phyloP scores from a whole-genome alignment of 2,888 invertebrate genomes.

The Dynastes hyllus region DNA sequence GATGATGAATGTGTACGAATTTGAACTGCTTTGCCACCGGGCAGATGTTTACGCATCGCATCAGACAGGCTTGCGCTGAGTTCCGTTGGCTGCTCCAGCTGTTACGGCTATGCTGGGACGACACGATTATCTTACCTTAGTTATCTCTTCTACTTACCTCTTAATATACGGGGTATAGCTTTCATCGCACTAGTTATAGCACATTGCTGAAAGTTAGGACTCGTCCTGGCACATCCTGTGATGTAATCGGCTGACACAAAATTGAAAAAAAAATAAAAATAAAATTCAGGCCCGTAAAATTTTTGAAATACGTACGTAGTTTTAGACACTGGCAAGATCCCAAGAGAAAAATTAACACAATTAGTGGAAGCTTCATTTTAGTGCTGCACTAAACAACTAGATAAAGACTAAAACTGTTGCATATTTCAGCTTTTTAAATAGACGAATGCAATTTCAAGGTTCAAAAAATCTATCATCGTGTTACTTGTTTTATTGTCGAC shows the following conservation, averaged over 20 bases:
- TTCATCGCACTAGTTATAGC: slow-evolving; percentile 55
- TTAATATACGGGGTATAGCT: slow-evolving; percentile 57
- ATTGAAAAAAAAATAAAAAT: background rate
- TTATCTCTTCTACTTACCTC: slow-evolving; percentile 50
- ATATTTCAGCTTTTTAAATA: slow-evolving; percentile 34
- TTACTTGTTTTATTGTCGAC: background rate
- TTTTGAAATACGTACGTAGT: slow-evolving; percentile 26
- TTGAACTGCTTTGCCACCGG: too few species aligned
- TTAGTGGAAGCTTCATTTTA: background rate
- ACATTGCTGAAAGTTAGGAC: slow-evolving; percentile 60
- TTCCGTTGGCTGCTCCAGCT: too few species aligned
- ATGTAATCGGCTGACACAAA: slow-evolving; percentile 60
- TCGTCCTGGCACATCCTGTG: slow-evolving; percentile 55
- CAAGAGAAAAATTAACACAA: background rate
- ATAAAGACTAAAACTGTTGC: background rate
- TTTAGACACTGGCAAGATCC: background rate
- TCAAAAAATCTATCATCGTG: background rate
- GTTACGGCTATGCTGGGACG: too few species aligned
- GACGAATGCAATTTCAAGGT: slow-evolving; percentile 30
- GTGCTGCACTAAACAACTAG: background rate
- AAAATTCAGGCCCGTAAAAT: background rate
- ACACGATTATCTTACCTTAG: too few species aligned
- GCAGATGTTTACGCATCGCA: too few species aligned
- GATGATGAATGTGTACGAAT: too few species aligned
- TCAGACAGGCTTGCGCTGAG: too few species aligned